Conservation (phyloP, 2,797 vertebrate genomes). For the Schizopygopsis pylzovi region DNA sequence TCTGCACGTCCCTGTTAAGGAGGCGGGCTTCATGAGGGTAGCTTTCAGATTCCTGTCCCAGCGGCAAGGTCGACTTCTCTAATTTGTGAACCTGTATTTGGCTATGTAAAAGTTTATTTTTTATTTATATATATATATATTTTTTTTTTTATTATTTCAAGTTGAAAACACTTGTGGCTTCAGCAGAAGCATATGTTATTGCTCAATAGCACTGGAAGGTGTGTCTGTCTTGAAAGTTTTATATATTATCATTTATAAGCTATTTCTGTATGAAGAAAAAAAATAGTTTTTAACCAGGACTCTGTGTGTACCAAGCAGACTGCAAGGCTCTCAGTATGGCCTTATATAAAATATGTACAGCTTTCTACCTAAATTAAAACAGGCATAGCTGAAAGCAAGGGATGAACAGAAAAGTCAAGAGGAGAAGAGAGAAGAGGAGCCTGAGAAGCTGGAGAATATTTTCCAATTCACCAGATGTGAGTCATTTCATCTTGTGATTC, state of each 20-base stretch:
- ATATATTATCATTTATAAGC: neutral
- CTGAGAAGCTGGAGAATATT: constrained; percentile 69
- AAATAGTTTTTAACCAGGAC: neutral
- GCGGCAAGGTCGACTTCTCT: neutral
- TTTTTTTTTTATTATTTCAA: neutral
- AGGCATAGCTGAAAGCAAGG: constrained; percentile 73
- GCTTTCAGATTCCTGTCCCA: neutral
- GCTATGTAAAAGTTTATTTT: neutral
- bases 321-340: constrained; percentile 64
- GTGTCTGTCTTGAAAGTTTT: neutral
- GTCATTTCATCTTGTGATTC: constrained; percentile 85
- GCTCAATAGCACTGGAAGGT: neutral
- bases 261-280: neutral
- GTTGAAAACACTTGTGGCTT: neutral
- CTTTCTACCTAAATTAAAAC: constrained; percentile 74
- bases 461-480: constrained; percentile 85
- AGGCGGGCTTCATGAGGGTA: neutral
- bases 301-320: constrained; percentile 10
- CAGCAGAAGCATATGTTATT: neutral
- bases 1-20: neutral
- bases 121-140: too few species aligned
- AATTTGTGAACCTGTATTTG: neutral
- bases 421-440: constrained; percentile 51
- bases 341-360: constrained; percentile 67
- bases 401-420: constrained; percentile 47